A percentile compares a stretch with the other conserved stretches of the same genome.
Conservation (phyloP, 2,797 vertebrate species). For the Threskiornis aethiopicus region DNA sequence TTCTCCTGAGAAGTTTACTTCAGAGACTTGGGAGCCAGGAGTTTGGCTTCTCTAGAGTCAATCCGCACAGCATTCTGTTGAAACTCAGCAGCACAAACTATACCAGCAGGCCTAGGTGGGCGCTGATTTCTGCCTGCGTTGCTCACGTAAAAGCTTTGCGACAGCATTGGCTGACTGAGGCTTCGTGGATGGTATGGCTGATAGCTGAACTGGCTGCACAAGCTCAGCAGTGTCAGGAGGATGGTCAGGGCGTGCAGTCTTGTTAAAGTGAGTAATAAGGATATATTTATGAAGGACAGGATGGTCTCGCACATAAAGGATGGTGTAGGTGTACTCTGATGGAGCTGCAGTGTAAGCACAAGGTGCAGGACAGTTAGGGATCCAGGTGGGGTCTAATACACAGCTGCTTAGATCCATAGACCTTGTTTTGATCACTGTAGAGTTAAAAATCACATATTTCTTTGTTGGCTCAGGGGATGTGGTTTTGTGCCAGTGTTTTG, state of each 20-base stretch:
- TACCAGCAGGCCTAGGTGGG: not conserved
- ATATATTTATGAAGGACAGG: not conserved
- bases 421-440: not conserved
- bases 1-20: not conserved
- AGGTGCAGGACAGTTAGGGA: not conserved
- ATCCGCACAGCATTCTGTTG: not conserved
- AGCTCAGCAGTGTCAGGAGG: not conserved
- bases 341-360: not conserved
- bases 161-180: not conserved
- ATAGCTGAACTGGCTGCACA: not conserved
- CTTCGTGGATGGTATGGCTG: not conserved
- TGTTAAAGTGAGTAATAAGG: not conserved
- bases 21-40: not conserved
- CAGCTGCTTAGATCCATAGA: not conserved
- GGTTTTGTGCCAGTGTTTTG: not conserved
- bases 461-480: not conserved
- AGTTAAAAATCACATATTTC: not conserved
- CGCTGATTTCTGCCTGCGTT: not conserved
- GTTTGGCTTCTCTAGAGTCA: not conserved
- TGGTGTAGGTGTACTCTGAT: too few species aligned
- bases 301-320: not conserved
- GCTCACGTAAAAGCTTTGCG: not conserved
- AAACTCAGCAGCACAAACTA: not conserved
- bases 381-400: not conserved
- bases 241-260: not conserved